Evolutionary conservation across 1,140 invertebrate genomes (phyloP), one percentile per base, ranked within the genome.

Genomic region (Zaprionus inermis): DNA sequence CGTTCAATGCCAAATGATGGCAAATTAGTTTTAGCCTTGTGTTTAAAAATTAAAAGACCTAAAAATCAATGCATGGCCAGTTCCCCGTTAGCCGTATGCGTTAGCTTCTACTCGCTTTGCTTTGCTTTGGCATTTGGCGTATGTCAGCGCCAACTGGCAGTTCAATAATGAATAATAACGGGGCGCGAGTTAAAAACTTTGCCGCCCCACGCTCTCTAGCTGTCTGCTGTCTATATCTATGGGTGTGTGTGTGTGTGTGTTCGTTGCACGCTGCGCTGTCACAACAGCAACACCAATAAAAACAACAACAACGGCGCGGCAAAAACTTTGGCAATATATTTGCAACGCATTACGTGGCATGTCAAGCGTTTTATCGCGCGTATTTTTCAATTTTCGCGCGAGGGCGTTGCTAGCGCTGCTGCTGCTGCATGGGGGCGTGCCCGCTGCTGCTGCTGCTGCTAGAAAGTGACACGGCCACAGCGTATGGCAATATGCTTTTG

Each of bases 121-220:
- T 51, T 72, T 61, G 67, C 69, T 74, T 65, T 85, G 75, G 72
- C 82, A 65, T 85, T 86, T 86, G 82, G 78, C 79, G 82, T 79
- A 78, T 88, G 82, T 86, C 83, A 83, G 83, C 54, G 65, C 73
- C 86, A 88, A 83, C 84, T 88, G 83, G 79, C 83, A 88, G 84
- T 89, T 88, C 83, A 83, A 88, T 88, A 88, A 88, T 88, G 83
- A 88, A 88, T 88, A 88, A 88, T 88, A 88, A 83, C 83, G 76
- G 76, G 78, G 77, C 76, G 34, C 83, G 59, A 83, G 83, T 75
- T 86, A 82, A 82, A 88, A 86, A 86, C 83, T 86, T 79, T 72
- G 6, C n/a, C n/a, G 2, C 7, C 38, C 7, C 38, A 11, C 22
- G 24, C 18, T n/a, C 10, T 22, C 36, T 9, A n/a, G n/a, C 34